Base-by-base conservation (phyloP, 2,797 vertebrate species). In the Lepus oiostolus region DNA sequence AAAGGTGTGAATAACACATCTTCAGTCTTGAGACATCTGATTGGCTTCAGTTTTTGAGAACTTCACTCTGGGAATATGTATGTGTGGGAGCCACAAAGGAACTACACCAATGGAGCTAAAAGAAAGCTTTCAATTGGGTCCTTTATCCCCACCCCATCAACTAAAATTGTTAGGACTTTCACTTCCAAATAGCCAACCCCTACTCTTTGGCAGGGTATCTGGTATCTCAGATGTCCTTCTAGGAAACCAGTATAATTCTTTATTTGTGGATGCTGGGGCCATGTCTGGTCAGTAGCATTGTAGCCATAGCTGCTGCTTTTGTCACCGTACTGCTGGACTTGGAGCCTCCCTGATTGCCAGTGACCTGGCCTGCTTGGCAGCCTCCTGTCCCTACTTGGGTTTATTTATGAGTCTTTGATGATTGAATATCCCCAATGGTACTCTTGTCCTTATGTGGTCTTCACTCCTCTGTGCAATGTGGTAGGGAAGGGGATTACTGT, bases 201-300 rank as follows among this genome's bases (percentile, higher is more conserved):
- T 16, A 5, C 58, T 81, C 54, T 47, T 62, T 76, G 72, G 65
- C 74, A 88, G 79, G 32, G 32, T 38, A 65, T 42, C 47, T 63
- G 81, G 75, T 76, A 16, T n/a, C 80, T 91, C 87, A 32, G n/a
- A 42, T 35, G 50, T 35, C 75, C 60, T 70, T 47, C 62, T 50
- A 71, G 79, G 65, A 85, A 90, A 81, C 60, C 21, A 58, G 58
- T 70, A 47, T 32, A 62, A 83, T 35, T 83, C 75, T 81, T 62
- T 60, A 35, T 67, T 14, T 63, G 77, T 30, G 77, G 58, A 68
- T 74, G 38, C 24, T 35, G 54, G n/a, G 38, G 67, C 68, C 75
- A 17, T 0, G 24, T 82, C 87, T 52, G 52, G 63, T 35, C 9
- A 77, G 52, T 5, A 10, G n/a, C 42, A 76, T 16, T 30, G 7